These are phyloP conservation scores for Holotrichia oblita DNA, from an alignment of 1,140 invertebrate species.

Conservation along the genomic window DNA sequence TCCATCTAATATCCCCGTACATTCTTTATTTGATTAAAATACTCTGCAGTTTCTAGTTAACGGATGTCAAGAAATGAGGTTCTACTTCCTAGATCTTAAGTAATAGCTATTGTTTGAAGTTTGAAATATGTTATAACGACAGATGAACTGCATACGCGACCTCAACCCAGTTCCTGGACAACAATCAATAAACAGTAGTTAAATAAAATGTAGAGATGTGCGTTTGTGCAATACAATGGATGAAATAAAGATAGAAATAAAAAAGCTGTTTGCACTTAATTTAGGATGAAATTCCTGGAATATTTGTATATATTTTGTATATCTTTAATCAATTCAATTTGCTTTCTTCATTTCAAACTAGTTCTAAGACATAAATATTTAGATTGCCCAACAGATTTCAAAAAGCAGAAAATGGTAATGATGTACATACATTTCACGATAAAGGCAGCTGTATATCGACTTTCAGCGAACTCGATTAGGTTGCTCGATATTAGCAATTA, in stretches of 20 bases:
- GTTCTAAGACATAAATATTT: not conserved
- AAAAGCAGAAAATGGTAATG: too few species aligned
- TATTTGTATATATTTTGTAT: too few species aligned
- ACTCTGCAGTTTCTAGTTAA: not conserved
- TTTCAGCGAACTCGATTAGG: not conserved
- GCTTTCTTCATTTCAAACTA: not conserved
- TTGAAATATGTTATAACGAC: not conserved
- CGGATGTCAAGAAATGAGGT: not conserved
- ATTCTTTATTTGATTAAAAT: too few species aligned
- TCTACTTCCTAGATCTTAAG: not conserved
- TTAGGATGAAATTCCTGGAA: too few species aligned
- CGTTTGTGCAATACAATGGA: too few species aligned
- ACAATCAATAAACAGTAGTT: not conserved
- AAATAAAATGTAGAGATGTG: not conserved
- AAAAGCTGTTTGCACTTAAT: too few species aligned
- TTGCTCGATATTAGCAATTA: too few species aligned
- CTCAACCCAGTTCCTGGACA: not conserved
- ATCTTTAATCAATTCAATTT: not conserved
- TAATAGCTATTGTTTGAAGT: not conserved
- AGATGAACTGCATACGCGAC: not conserved
- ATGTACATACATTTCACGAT: not conserved
- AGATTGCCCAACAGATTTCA: not conserved
- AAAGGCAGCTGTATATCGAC: not conserved
- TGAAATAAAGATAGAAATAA: too few species aligned
- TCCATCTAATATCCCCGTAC: not conserved